These are phyloP conservation scores for Furcula furcula DNA, from an alignment of 2,888 invertebrate genomes.

Conservation along the genomic window DNA sequence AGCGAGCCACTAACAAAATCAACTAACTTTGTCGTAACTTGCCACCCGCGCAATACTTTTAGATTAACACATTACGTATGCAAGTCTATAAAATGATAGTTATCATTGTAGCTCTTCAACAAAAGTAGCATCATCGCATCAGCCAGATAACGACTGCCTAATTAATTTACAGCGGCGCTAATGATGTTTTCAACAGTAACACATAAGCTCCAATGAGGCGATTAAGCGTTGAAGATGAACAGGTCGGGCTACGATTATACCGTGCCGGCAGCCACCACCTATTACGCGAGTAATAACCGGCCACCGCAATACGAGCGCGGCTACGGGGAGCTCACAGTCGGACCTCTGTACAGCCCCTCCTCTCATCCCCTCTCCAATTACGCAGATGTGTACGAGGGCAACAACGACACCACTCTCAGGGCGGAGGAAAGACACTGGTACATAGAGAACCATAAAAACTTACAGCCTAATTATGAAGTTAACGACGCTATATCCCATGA, in stretches of 20 bases:
- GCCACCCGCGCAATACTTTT: constrained; percentile 21
- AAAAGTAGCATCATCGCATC: constrained; percentile 49
- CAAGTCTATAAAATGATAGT: constrained; percentile 12
- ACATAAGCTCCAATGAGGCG: constrained; percentile 74
- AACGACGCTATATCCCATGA: constrained; percentile 68
- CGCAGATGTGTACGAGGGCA: constrained; percentile 77
- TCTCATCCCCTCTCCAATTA: constrained; percentile 74
- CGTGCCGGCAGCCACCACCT: constrained; percentile 74
- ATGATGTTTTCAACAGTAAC: constrained; percentile 45
- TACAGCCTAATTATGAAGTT: constrained; percentile 64
- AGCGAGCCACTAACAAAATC: constrained; percentile 64
- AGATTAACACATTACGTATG: constrained; percentile 17
- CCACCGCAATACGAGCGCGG: constrained; percentile 74
- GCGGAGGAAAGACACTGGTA: constrained; percentile 79
- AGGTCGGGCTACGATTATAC: constrained; percentile 77
- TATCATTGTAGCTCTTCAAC: constrained; percentile 24
- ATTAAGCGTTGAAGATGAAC: constrained; percentile 75
- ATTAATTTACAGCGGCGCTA: constrained; percentile 38
- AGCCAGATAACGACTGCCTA: constrained; percentile 20
- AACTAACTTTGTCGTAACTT: constrained; percentile 56
- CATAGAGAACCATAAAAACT: constrained; percentile 75
- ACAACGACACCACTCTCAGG: constrained; percentile 76
- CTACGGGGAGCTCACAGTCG: constrained; percentile 66
- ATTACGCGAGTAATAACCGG: constrained; percentile 68
- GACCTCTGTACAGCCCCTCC: constrained; percentile 68